A percentile compares a stretch with the other conserved stretches of the same genome.
phyloP scores from a whole-genome alignment of 2,113 vertebrate genomes.

The Odocoileus virginianus region DNA sequence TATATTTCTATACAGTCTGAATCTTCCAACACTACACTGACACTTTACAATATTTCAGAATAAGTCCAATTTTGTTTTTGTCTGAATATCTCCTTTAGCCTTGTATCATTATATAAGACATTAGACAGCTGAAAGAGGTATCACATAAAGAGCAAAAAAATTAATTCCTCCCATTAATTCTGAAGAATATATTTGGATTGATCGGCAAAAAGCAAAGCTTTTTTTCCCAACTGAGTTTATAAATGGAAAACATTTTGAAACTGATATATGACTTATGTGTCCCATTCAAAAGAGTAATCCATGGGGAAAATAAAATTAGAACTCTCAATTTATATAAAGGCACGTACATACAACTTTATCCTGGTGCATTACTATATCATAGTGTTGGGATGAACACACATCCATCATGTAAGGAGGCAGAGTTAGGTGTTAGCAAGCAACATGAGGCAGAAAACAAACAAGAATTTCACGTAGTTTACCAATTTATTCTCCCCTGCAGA shows the following conservation, averaged over 20 bases:
- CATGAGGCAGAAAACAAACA: not conserved
- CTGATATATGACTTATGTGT: not conserved
- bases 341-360: not conserved
- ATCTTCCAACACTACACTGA: not conserved
- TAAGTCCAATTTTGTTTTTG: conserved; percentile 23
- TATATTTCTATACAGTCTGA: not conserved
- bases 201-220: not conserved
- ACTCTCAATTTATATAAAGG: not conserved
- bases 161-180: not conserved
- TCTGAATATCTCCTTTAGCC: conserved; percentile 9
- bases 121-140: not conserved
- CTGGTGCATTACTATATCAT: not conserved
- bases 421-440: not conserved
- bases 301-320: not conserved
- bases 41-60: not conserved
- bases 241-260: conserved; percentile 35
- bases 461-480: conserved; percentile 76
- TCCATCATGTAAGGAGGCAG: not conserved
- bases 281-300: conserved; percentile 44
- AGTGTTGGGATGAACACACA: not conserved
- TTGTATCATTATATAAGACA: not conserved
- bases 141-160: not conserved
- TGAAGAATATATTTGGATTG: not conserved
- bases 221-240: not conserved
- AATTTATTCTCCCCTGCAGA: conserved; percentile 85